Evolutionary conservation across 2,888 invertebrate species (phyloP).

Genomic region (Melanostoma scalare): DNA sequence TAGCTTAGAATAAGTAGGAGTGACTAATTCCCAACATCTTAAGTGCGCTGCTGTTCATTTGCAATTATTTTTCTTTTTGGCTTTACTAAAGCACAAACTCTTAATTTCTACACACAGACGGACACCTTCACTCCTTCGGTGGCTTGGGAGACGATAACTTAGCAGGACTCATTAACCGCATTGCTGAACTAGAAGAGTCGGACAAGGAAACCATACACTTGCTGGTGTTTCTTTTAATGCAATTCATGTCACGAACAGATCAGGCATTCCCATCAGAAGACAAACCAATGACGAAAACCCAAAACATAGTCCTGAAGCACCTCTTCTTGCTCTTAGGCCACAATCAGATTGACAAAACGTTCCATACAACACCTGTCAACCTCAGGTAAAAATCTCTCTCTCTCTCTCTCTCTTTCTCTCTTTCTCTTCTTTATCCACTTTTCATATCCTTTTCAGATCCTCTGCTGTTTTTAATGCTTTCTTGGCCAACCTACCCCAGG

Average conservation of each 20-base stretch:
- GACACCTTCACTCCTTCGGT: constrained; percentile 92
- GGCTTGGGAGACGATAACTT: constrained; percentile 92
- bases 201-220: constrained; percentile 98
- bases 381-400: constrained; percentile 85
- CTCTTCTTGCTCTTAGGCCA: constrained; percentile 96
- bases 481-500: constrained; percentile 94
- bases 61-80: not conserved
- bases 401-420: not conserved
- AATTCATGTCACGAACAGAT: constrained; percentile 93
- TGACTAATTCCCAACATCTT: no score
- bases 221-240: constrained; percentile 97
- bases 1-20: no score
- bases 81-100: not conserved
- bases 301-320: constrained; percentile 94
- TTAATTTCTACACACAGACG: constrained; percentile 82
- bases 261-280: constrained; percentile 94
- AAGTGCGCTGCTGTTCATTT: constrained; percentile 35
- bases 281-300: constrained; percentile 89
- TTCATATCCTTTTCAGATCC: constrained; percentile 83
- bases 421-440: not conserved
- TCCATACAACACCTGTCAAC: constrained; percentile 94
- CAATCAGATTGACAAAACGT: constrained; percentile 93
- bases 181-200: constrained; percentile 96
- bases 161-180: constrained; percentile 90
- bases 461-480: constrained; percentile 98